Base-by-base conservation (phyloP, 2,113 vertebrate genomes). In the Danionella cerebrum region DNA sequence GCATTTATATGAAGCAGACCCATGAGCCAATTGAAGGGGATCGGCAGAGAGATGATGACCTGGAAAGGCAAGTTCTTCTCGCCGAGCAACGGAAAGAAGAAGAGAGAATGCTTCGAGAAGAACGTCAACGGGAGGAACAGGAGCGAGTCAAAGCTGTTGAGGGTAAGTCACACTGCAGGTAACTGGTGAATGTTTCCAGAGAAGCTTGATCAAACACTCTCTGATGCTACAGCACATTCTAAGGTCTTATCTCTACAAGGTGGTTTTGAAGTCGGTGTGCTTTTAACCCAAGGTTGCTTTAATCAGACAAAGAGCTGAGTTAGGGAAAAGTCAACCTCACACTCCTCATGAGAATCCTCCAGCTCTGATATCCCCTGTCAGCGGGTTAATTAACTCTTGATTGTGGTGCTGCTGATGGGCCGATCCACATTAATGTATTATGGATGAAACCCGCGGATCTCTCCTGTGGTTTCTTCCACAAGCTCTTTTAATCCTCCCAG, bases 61-160 rank as follows among this genome's bases (percentile, higher is more conserved):
- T 92, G 68, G 92, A 97, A 44, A 87, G 94, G 22, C 94, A 96
- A 66, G 87, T 91, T 45, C 86, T 97, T 11, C 78, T 98, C 51
- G 91, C 92, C 0, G 93, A 95, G 76, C 96, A 97, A 85, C 90
- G 92, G 27, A 89, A 87, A 52, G 95, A 98, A 76, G 93, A 96
- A 65, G 94, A 98, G 10, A 87, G 91, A 74, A 82, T 95, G 67
- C 83, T 91, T 5, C 93, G 92, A 75, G 95, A 97, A 39, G 92
- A 97, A 74, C 87, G 89, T 8, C 91, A 94, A 69, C 83, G 91
- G 51, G 94, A 95, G 70, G 84, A 95, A 84, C 85, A 90, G 64
- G 95, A 98, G 73, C 92, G 91, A 68, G 89, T 95, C 69, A 94
- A 93, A 85, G 94, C 96, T 1, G 94, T 93, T 33, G 94, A 98